Base-by-base conservation (phyloP, 37 sponge, comb jelly and placozoan species). In the Theonella swinhoei region DNA sequence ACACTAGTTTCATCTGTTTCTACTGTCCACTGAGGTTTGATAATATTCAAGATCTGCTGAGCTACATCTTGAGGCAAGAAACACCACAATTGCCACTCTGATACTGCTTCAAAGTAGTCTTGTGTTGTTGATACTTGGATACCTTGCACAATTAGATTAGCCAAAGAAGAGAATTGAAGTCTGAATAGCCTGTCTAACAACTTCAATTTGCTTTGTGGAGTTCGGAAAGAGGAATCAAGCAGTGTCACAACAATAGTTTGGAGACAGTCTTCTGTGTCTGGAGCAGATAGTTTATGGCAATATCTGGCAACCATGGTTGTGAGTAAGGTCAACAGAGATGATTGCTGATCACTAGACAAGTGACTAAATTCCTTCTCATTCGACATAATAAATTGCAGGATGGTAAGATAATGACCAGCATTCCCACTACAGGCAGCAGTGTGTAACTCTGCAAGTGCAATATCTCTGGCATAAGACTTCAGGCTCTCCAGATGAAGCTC, bases 41-140 rank as follows among this genome's bases (percentile, higher is more conserved):
- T n/a, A 26, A 4, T 36, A 19, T 64, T 20, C 5, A 75, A 33
- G 32, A 84, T 24, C 20, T 40, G 24, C 35, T 25, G 24, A 41
- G 92, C 80, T 17, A 33, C 0, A 0, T 60, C 80, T 29, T 29
- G 47, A 39, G 85, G 76, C 1, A 92, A 33, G 64, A 67, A 87
- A 54, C 42, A 88, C 92, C 88, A 92, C 72, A 30, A 43, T 31
- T 92, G 1, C 92, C 92, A 92, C 1, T 74, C 26, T 2, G n/a
- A 39, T 30, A 82, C 59, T 11, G 32, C 36, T 0, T 86, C 83
- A 33, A 83, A 28, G 34, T 87, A 91, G 31, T 82, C 76, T 3
- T 74, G 62, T 29, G 65, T 34, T 24, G 42, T 34, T 14, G 62
- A 37, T 38, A 76, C 24, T 22, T 74, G 42, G 4, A 90, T 19